Base-by-base conservation (phyloP, 2,113 vertebrate species). In the Rutilus rutilus region DNA sequence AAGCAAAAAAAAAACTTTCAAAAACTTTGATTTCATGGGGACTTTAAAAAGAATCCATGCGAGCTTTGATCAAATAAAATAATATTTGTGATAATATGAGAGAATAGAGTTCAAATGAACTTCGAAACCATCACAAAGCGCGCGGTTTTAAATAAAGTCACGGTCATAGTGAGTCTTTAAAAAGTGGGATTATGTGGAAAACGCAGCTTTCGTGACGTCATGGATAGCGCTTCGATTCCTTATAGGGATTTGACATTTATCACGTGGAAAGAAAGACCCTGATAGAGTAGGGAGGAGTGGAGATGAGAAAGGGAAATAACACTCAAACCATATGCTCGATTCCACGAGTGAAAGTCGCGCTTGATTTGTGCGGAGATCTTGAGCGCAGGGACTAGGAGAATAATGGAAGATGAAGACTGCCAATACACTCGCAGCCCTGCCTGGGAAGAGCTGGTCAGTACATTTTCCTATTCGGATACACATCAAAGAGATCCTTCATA, bases 391-490 rank as follows among this genome's bases (percentile, higher is more conserved):
- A 77, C 88, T 89, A 83, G 88, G 52, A 90, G 89, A 93, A 87
- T 86, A 97, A 42, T 97, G 96, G 96, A 97, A 92, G 96, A 96
- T 85, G 96, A 52, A 52, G 50, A 94, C 87, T 94, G 90, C 90
- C 93, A 91, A 79, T 95, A 96, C 91, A 92, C 90, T 90, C 96
- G 95, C 89, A 97, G 96, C 93, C 96, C 95, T 67, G 95, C 92
- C 89, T 97, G 97, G 96, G 95, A 95, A 90, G 94, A 95, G 91
- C 92, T 95, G 94, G 95, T 95, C n/a, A 92, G 94, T 94, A 86
- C 59, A 8, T 76, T 86, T 33, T 33, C 52, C 52, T 83, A 11
- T 12, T 36, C 21, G 23, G 77, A 76, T 17, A 54, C 25, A 54
- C 14, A 33, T 23, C 17, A 33, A 9, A 47, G 2, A 47, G 59